Evolutionary conservation across 2,888 invertebrate genomes (phyloP).

Genomic region (Drepana falcataria): DNA sequence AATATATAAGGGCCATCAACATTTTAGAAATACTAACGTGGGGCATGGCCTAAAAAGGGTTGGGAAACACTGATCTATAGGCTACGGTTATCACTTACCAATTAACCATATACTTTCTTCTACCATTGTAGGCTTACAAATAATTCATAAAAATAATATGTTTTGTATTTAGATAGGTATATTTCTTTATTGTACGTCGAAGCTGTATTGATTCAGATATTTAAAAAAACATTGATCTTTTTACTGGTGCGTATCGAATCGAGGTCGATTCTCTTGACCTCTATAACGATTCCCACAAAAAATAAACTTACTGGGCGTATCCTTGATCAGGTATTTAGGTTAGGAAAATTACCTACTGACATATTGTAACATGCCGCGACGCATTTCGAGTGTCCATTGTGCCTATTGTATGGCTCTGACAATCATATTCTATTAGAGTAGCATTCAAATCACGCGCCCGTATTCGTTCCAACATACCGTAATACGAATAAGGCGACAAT

Average conservation of each 20-base stretch:
- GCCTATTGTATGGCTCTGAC: constrained; percentile 50
- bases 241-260: background rate
- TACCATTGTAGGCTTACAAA: no score
- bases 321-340: constrained; percentile 70
- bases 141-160: no score
- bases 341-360: constrained; percentile 61
- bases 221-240: background rate
- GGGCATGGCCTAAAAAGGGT: no score
- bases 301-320: constrained; percentile 27
- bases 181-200: no score
- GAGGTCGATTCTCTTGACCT: background rate
- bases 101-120: no score
- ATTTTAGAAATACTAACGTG: no score
- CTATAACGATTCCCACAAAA: constrained; percentile 38
- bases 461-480: constrained; percentile 77
- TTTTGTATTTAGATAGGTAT: no score
- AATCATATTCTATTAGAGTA: constrained; percentile 49
- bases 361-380: constrained; percentile 40
- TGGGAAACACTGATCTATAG: no score
- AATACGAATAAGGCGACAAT: constrained; percentile 68
- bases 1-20: no score
- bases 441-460: constrained; percentile 65
- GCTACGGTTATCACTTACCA: no score
- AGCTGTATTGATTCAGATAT: no score
- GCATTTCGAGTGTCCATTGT: constrained; percentile 68